These are phyloP conservation scores for Scolopax bukidnonensis DNA, from an alignment of 2,797 vertebrate species.

Conservation along the genomic window DNA sequence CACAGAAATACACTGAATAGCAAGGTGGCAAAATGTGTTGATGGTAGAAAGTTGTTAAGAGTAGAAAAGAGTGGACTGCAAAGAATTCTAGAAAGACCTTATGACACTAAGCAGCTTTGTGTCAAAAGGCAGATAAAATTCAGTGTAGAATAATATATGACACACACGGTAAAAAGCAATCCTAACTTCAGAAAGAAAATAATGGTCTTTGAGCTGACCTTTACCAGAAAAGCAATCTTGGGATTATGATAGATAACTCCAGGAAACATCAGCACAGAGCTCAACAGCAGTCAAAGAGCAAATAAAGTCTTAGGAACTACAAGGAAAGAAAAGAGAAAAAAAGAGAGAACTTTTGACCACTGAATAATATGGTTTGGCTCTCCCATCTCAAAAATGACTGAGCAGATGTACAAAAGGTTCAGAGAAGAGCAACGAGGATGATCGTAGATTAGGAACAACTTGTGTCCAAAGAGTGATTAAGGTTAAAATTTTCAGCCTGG, in stretches of 20 bases:
- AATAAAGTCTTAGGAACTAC: neutral
- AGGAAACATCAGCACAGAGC: neutral
- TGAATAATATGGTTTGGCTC: neutral
- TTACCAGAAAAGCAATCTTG: neutral
- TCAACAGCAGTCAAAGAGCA: neutral
- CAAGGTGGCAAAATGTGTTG: neutral
- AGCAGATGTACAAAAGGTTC: neutral
- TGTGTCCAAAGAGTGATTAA: neutral
- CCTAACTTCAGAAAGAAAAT: neutral
- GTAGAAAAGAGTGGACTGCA: neutral
- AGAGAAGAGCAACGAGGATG: neutral
- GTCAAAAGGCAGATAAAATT: neutral
- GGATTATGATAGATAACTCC: neutral
- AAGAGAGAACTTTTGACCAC: neutral
- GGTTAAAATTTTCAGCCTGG: neutral
- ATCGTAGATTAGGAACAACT: neutral
- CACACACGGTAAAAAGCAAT: neutral
- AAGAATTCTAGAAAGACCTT: neutral
- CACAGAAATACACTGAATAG: neutral
- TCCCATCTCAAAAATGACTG: neutral
- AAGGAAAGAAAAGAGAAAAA: neutral
- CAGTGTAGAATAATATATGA: neutral
- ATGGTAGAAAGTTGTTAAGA: neutral
- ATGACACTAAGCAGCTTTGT: neutral
- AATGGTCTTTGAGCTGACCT: neutral